A percentile compares a stretch with the other conserved stretches of the same genome.
Evolutionary conservation across 2,888 invertebrate species (phyloP).

Genomic region (Parascotia fuliginaria): DNA sequence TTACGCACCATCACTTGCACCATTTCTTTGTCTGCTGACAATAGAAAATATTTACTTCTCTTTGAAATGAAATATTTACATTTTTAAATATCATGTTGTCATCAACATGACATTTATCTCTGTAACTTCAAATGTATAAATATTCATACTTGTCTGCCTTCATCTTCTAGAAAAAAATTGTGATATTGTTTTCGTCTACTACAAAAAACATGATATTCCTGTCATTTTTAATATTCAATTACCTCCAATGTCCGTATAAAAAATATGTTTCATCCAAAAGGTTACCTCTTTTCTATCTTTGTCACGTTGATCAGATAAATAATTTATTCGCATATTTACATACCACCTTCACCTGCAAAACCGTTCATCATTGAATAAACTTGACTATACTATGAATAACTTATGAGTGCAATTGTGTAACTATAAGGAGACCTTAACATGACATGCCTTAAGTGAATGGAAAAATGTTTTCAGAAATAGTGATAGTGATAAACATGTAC

Average conservation of each 20-base stretch:
- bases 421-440: conserved; percentile 24
- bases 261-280: not conserved
- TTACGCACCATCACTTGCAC: too few species aligned
- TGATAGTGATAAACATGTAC: too few species aligned
- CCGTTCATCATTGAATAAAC: conserved; percentile 43
- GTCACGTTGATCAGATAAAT: conserved; percentile 39
- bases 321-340: conserved; percentile 25
- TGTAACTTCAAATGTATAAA: too few species aligned
- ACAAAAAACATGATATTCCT: too few species aligned
- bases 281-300: not conserved
- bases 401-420: conserved; percentile 34
- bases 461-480: too few species aligned
- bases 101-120: too few species aligned
- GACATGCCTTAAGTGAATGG: conserved; percentile 27
- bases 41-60: too few species aligned
- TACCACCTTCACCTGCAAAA: conserved; percentile 36
- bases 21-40: too few species aligned
- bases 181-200: not conserved
- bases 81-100: too few species aligned
- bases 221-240: conserved; percentile 2
- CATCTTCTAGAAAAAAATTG: too few species aligned
- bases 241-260: not conserved
- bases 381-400: conserved; percentile 38
- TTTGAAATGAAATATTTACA: too few species aligned
- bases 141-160: too few species aligned